Evolutionary conservation across 2,797 vertebrate species (phyloP), one percentile per base, ranked within the genome.

Genomic region (Amazona ochrocephala): DNA sequence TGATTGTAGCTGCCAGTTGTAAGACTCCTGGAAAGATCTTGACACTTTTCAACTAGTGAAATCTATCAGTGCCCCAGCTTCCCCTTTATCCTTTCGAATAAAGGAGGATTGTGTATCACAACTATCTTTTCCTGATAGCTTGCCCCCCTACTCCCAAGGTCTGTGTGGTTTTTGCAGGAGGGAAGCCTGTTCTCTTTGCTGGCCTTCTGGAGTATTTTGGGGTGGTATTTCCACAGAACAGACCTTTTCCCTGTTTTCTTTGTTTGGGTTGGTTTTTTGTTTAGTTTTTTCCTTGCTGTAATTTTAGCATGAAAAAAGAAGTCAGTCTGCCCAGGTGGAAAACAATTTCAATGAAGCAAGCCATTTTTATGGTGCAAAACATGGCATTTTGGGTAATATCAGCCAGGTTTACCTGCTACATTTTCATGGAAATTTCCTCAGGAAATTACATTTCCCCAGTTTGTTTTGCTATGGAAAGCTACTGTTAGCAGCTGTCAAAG

Each of bases 401-500:
- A 89, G 13, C 29, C 62, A 93, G 62, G 23, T 87, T 90, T 91
- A 68, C 37, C 50, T 87, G 53, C 21, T 86, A 70, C 11, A 12
- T 93, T 89, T 93, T 83, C 47, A 32, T 95, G 93, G 82, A 93
- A 92, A 92, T 96, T 96, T 94, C 89, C 84, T 73, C 41, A 92
- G 62, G 75, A 91, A 95, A 87, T 72, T 44, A 37, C 39, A 89
- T 93, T 89, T 95, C 62, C 84, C 16, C 11, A 44, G 0, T 83
- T 87, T 90, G 50, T 91, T 94, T 93, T 93, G 60, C 84, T 83
- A 42, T 87, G 95, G 93, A 97, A 95, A 96, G 79, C 70, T 95
- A 92, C 95, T 87, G 86, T 81, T 93, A 93, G 81, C 66, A 95
- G 84, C 81, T 96, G 90, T 92, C 92, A 89, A 89, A 93, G 93